Evolutionary conservation across 2,113 vertebrate genomes (phyloP).

Genomic region (Eclectus roratus): DNA sequence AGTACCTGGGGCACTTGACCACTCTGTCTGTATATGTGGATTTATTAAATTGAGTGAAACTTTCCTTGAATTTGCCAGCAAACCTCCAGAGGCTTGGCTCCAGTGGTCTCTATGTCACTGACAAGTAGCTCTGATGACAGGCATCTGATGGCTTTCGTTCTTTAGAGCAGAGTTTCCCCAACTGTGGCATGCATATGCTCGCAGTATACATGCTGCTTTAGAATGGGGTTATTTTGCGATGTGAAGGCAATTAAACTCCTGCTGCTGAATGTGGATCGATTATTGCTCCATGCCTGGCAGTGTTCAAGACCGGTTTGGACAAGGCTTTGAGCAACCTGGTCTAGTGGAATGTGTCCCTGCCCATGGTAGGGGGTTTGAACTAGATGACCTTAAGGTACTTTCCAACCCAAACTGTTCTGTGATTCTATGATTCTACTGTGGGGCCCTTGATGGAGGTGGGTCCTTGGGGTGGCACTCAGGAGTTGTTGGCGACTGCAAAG

Average conservation of each 20-base stretch:
- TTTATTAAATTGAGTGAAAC: neutral
- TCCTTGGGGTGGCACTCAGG: neutral
- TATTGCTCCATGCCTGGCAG: neutral
- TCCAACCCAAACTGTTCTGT: neutral
- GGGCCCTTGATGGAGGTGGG: neutral
- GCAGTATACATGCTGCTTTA: neutral
- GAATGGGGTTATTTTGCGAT: accelerated
- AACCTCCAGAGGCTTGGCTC: neutral
- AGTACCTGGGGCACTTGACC: neutral
- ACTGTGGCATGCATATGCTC: accelerated
- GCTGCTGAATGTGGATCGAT: accelerated
- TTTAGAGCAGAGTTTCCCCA: neutral
- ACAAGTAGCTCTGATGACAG: neutral
- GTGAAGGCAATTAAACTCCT: neutral
- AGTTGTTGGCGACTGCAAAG: neutral
- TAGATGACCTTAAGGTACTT: neutral
- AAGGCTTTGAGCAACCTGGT: neutral
- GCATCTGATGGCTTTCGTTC: neutral
- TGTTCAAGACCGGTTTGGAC: neutral
- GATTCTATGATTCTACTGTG: neutral
- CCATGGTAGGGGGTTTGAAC: neutral
- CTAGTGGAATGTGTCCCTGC: neutral
- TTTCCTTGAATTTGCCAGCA: neutral
- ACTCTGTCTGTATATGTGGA: neutral
- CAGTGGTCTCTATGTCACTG: neutral